Evolutionary conservation across 2,113 vertebrate genomes (phyloP).

Genomic region (Macheiramphus alcinus): DNA sequence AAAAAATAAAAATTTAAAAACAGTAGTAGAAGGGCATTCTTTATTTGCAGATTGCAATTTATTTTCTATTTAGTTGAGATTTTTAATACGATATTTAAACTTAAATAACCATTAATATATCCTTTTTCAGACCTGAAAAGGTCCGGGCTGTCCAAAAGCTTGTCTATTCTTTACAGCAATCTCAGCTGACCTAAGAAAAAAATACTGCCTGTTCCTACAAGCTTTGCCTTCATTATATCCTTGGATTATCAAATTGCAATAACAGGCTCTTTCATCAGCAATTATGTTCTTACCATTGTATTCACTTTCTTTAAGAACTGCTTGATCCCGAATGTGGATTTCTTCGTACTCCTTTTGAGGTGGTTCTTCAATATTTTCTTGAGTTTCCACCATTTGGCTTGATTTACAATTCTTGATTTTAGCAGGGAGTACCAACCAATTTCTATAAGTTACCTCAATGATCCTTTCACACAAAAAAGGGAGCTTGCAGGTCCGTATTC

Average conservation of each 20-base stretch:
- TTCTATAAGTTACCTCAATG: conserved; percentile 79
- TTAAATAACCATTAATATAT: background rate
- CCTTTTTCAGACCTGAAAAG: background rate
- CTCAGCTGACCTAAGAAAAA: background rate
- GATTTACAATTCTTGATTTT: conserved; percentile 74
- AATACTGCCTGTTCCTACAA: background rate
- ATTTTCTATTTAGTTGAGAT: background rate
- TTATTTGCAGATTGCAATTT: background rate
- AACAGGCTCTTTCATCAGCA: background rate
- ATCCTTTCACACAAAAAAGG: conserved; percentile 84
- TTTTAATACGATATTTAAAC: background rate
- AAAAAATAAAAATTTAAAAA: background rate
- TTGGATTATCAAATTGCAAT: background rate
- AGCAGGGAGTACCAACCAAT: conserved; percentile 84
- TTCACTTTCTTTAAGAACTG: conserved; percentile 5
- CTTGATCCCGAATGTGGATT: conserved; percentile 15
- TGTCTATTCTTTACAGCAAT: background rate
- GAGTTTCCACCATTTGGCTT: conserved; percentile 57
- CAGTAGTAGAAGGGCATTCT: background rate
- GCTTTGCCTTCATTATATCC: background rate
- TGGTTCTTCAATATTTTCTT: conserved; percentile 12
- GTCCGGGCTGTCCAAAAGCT: background rate
- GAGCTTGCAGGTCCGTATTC: conserved; percentile 72
- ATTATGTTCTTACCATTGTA: conserved; percentile 56
- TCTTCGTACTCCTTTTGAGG: conserved; percentile 19